Conservation (phyloP, 2,113 vertebrate species). For the Macquaria australasica region DNA sequence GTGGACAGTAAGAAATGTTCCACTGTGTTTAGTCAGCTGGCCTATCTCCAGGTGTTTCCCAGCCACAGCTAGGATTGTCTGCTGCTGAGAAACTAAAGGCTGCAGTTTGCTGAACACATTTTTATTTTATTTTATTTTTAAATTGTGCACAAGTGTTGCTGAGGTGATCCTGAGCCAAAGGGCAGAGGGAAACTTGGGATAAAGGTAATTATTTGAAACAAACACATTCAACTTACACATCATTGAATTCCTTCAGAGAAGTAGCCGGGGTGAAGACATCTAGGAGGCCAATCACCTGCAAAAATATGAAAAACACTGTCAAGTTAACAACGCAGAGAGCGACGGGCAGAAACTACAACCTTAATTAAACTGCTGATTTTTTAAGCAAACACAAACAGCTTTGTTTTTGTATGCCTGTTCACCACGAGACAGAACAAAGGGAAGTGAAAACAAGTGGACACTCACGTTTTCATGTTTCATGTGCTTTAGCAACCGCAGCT, state of each 20-base stretch:
- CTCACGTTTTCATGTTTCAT: slow-evolving; percentile 99
- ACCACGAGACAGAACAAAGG: background rate
- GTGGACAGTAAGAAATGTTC: slow-evolving; percentile 41
- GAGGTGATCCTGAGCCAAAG: background rate
- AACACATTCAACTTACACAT: slow-evolving; percentile 90
- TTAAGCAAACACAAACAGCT: background rate
- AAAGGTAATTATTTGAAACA: background rate
- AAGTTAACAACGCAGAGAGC: slow-evolving; percentile 5
- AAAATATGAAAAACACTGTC: slow-evolving; percentile 5
- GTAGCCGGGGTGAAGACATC: slow-evolving; percentile 96
- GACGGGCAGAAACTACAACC: background rate
- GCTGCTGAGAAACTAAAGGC: slow-evolving; percentile 40
- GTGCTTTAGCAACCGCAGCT: slow-evolving; percentile 96
- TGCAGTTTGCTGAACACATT: background rate
- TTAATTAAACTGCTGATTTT: background rate
- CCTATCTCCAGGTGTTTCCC: slow-evolving; percentile 67
- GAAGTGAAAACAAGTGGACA: slow-evolving; percentile 42
- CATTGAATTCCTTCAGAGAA: slow-evolving; percentile 94
- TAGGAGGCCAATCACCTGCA: slow-evolving; percentile 95
- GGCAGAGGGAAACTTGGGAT: background rate
- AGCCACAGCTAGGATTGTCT: slow-evolving; percentile 32
- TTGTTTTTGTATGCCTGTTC: background rate
- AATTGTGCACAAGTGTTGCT: background rate
- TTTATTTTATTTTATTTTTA: background rate
- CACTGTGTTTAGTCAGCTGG: slow-evolving; percentile 60